Conservation (phyloP, 2,888 invertebrate species). For the Watsonalla binaria region DNA sequence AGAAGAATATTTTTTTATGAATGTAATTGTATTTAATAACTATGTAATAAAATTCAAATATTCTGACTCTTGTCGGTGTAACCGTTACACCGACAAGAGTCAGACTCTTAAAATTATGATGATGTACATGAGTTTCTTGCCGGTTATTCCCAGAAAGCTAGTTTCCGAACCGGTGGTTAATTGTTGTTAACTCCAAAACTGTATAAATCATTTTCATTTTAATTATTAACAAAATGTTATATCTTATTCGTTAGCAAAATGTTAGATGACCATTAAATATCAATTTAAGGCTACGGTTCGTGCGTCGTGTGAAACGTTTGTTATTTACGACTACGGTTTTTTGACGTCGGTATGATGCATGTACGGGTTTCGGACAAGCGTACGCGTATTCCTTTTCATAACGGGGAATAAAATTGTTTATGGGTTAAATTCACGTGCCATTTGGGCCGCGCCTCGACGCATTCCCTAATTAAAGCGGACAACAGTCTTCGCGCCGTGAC, state of each 20-base stretch:
- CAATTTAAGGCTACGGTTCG: conserved; percentile 23
- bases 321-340: conserved; percentile 28
- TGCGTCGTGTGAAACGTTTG: conserved; percentile 15
- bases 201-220: too few relatives aligned
- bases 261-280: conserved; percentile 27
- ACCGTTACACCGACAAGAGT: too few relatives aligned
- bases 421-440: conserved; percentile 39
- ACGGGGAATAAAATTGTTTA: conserved; percentile 51
- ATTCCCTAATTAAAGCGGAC: conserved; percentile 64
- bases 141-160: too few relatives aligned
- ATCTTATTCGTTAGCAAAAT: conserved; percentile 22
- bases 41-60: too few relatives aligned
- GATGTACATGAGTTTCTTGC: too few relatives aligned
- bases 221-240: too few relatives aligned
- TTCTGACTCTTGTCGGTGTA: too few relatives aligned
- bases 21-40: too few relatives aligned
- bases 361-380: conserved; percentile 13
- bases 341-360: conserved; percentile 18
- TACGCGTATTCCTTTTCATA: conserved; percentile 36
- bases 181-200: too few relatives aligned
- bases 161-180: too few relatives aligned
- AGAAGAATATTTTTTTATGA: too few relatives aligned
- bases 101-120: too few relatives aligned
- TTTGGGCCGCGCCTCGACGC: conserved; percentile 33
- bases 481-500: conserved; percentile 40